Conservation (phyloP, 2,888 invertebrate species). For the Cepaea hortensis region DNA sequence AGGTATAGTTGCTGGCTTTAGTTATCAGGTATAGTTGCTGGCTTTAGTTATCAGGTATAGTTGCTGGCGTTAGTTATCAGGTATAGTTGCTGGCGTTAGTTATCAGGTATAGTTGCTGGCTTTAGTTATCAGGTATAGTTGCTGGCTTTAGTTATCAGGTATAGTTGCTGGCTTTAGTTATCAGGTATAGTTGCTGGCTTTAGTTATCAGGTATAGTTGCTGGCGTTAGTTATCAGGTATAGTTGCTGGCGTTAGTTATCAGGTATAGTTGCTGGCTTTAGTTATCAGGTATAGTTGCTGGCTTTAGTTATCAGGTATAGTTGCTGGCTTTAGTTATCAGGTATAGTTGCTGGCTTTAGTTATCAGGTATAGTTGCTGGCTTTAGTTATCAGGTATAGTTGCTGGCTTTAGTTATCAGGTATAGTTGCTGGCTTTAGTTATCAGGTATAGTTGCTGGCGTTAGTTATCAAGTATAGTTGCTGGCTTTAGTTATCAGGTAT, state of each 20-base stretch:
- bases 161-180: slow-evolving; percentile 74
- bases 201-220: no score
- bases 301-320: slow-evolving; percentile 81
- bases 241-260: slow-evolving; percentile 79
- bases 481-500: slow-evolving; percentile 81
- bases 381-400: slow-evolving; percentile 81
- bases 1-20: slow-evolving; percentile 76
- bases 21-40: slow-evolving; percentile 81
- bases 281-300: slow-evolving; percentile 81
- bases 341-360: slow-evolving; percentile 57
- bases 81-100: slow-evolving; percentile 57
- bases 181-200: slow-evolving; percentile 79
- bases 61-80: no score
- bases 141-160: slow-evolving; percentile 81
- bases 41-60: no score
- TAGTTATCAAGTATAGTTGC: slow-evolving; percentile 83
- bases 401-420: slow-evolving; percentile 81
- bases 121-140: slow-evolving; percentile 81
- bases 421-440: neutral
- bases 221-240: no score
- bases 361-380: slow-evolving; percentile 81
- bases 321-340: slow-evolving; percentile 81
- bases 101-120: slow-evolving; percentile 81
- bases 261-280: slow-evolving; percentile 76
- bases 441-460: no score